A percentile compares a stretch with the other conserved stretches of the same genome.
phyloP scores from a whole-genome alignment of 2,888 invertebrate genomes.

The Hybos culiciformis region DNA sequence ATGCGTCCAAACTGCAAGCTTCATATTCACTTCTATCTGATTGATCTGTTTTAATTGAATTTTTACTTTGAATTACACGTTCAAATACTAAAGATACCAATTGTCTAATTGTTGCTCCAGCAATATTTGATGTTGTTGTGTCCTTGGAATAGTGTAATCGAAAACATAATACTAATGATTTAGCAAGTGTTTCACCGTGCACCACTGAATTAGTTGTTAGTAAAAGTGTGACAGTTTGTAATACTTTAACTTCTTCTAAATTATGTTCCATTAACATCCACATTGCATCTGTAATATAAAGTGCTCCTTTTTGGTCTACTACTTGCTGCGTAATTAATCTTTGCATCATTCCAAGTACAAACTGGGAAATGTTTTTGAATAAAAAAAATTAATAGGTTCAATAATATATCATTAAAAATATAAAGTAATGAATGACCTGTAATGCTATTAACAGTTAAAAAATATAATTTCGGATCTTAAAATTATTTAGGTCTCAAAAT shows the following conservation, averaged over 20 bases:
- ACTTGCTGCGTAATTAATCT: slow-evolving; percentile 81
- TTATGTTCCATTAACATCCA: slow-evolving; percentile 91
- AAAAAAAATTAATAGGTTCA: too few relatives aligned
- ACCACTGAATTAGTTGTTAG: slow-evolving; percentile 92
- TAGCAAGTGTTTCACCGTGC: slow-evolving; percentile 85
- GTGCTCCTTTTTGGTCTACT: slow-evolving; percentile 81
- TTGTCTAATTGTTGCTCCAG: slow-evolving; percentile 94
- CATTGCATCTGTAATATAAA: slow-evolving; percentile 83
- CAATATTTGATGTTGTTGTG: slow-evolving; percentile 89
- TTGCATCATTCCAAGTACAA: slow-evolving; percentile 88
- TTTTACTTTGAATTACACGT: slow-evolving; percentile 41
- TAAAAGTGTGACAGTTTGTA: slow-evolving; percentile 88
- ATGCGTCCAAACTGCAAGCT: slow-evolving; percentile 87
- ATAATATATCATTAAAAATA: too few relatives aligned
- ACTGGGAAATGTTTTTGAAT: too few relatives aligned
- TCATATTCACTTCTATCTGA: slow-evolving; percentile 45
- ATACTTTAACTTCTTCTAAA: slow-evolving; percentile 86
- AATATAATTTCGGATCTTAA: too few relatives aligned
- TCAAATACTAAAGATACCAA: slow-evolving; percentile 86
- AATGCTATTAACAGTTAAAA: neutral
- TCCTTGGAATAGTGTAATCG: slow-evolving; percentile 93
- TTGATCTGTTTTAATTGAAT: neutral
- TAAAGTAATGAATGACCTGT: too few relatives aligned
- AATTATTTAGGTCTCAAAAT: too few relatives aligned
- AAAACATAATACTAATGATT: slow-evolving; percentile 86